phyloP scores from a whole-genome alignment of 1,140 invertebrate species.

The Drosophila kohkoa region DNA sequence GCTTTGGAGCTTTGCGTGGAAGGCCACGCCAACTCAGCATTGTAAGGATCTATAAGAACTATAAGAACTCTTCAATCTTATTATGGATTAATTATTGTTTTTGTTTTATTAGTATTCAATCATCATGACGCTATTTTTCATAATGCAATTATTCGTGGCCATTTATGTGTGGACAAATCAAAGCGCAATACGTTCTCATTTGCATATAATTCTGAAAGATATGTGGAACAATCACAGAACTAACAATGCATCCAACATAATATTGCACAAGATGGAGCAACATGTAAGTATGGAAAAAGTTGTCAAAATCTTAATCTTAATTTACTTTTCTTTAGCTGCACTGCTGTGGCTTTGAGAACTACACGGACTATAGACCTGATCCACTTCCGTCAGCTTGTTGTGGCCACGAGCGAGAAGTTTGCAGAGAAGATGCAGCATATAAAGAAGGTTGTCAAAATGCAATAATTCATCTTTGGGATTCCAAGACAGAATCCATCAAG shows the following conservation, averaged over 20 bases:
- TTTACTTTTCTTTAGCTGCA: not conserved
- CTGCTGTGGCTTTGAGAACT: slow-evolving; percentile 18
- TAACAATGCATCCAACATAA: not conserved
- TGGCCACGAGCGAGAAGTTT: too few species aligned
- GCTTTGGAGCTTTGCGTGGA: slow-evolving; percentile 10
- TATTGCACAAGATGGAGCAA: not conserved
- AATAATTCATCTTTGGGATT: not conserved
- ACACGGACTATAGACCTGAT: not conserved
- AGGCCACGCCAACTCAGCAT: not conserved
- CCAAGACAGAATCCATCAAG: not conserved
- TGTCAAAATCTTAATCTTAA: not conserved
- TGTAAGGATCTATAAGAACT: slow-evolving; percentile 12
- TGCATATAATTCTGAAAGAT: not conserved
- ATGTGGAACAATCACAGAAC: not conserved
- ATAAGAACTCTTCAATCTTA: not conserved
- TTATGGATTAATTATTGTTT: not conserved
- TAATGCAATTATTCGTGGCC: not conserved
- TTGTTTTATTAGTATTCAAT: slow-evolving; percentile 16
- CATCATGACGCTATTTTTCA: slow-evolving; percentile 10
- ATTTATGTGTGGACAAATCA: slow-evolving; percentile 10
- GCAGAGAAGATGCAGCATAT: not conserved
- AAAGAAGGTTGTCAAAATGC: not conserved
- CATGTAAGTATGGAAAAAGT: not conserved
- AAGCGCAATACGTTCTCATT: not conserved
- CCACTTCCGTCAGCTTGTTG: slow-evolving; percentile 3